Conservation (phyloP, 2,113 vertebrate species). For the human region DNA sequence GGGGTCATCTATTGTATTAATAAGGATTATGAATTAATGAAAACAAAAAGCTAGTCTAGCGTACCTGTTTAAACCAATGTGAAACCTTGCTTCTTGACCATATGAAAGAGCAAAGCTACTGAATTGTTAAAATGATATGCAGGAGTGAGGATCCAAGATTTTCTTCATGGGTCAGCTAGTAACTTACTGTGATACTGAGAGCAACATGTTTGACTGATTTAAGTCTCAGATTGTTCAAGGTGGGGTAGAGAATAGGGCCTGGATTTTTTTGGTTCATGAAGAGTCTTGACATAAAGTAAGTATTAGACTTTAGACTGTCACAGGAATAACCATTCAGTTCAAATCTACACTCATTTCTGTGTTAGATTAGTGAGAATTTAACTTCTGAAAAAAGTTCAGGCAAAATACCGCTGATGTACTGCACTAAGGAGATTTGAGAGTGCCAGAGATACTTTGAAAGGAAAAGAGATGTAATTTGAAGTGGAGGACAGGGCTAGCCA, state of each 20-base stretch:
- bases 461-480: background rate
- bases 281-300: background rate
- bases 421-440: background rate
- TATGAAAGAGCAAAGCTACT: background rate
- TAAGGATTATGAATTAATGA: constrained; percentile 19
- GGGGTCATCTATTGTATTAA: background rate
- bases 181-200: background rate
- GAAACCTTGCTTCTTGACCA: background rate
- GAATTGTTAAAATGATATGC: background rate
- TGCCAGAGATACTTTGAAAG: background rate
- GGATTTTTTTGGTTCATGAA: background rate
- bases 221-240: background rate
- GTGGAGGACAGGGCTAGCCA: background rate
- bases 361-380: background rate
- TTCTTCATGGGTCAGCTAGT: background rate
- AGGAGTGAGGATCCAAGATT: background rate
- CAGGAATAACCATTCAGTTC: background rate
- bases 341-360: background rate
- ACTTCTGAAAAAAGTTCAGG: background rate
- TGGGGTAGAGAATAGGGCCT: background rate
- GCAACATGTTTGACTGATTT: background rate
- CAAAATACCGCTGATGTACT: background rate
- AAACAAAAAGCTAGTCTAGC: background rate
- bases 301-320: background rate
- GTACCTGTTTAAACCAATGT: background rate